A percentile compares a stretch with the other conserved stretches of the same genome.
Evolutionary conservation across 2,113 vertebrate genomes (phyloP).

Genomic region (Hyperopisus bebe): DNA sequence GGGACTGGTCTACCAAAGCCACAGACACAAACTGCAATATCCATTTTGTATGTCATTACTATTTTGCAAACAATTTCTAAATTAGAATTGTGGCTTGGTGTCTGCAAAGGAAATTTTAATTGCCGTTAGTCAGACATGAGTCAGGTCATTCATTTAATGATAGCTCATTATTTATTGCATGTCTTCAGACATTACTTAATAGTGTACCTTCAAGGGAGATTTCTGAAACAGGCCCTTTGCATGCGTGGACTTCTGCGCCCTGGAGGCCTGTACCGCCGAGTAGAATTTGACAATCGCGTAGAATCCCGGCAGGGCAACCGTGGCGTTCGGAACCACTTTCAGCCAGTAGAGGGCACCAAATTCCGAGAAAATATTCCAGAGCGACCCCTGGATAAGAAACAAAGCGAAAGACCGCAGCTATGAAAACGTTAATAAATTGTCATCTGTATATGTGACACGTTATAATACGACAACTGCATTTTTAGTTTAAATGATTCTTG

Average conservation of each 20-base stretch:
- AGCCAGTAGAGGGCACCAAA: constrained; percentile 70
- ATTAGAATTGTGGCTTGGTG: not conserved
- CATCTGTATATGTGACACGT: not conserved
- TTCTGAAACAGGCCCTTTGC: constrained; percentile 57
- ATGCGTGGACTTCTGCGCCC: constrained; percentile 56
- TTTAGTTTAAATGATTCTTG: not conserved
- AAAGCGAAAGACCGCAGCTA: not conserved
- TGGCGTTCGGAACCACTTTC: constrained; percentile 54
- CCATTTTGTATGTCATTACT: not conserved
- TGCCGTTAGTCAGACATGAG: not conserved
- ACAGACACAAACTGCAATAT: not conserved
- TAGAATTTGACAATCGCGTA: constrained; percentile 69
- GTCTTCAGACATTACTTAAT: not conserved
- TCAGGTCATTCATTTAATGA: not conserved
- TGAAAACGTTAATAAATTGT: not conserved
- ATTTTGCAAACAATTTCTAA: not conserved
- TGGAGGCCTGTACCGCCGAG: constrained; percentile 56
- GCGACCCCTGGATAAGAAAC: constrained; percentile 41
- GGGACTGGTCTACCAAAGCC: not conserved
- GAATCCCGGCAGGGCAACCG: constrained; percentile 52
- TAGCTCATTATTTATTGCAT: not conserved
- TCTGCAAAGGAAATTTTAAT: not conserved
- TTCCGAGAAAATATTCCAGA: constrained; percentile 55
- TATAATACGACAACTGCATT: not conserved
- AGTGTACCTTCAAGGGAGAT: constrained; percentile 61